Evolutionary conservation across 2,113 vertebrate genomes (phyloP).

Genomic region (Oncorhynchus mykiss): DNA sequence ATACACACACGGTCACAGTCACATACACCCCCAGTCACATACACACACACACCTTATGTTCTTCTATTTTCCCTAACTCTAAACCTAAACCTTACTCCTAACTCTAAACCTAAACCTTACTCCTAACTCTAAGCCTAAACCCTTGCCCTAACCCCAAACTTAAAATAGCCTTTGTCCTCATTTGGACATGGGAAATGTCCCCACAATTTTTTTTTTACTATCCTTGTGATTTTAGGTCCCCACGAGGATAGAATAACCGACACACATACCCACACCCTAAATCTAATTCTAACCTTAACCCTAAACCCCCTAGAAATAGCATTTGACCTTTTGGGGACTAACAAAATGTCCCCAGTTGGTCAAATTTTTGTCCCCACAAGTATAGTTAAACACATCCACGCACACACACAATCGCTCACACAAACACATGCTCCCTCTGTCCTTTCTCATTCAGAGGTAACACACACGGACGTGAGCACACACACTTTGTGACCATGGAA

Average conservation of each 20-base stretch:
- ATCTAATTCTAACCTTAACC: no score
- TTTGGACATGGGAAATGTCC: no score
- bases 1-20: no score
- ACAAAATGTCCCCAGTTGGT: no score
- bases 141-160: no score
- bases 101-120: no score
- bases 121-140: neutral
- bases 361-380: conserved; percentile 20
- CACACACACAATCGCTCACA: conserved; percentile 6
- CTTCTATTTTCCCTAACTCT: neutral
- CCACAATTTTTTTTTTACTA: no score
- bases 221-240: no score
- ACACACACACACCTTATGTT: neutral
- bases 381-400: conserved; percentile 5
- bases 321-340: no score
- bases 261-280: neutral
- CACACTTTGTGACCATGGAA: conserved; percentile 60
- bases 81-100: neutral
- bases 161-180: no score
- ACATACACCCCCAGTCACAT: neutral
- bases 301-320: no score
- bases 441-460: conserved; percentile 18
- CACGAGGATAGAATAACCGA: no score
- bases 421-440: conserved; percentile 22
- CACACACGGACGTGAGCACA: neutral